phyloP scores from a whole-genome alignment of 37 sponge, comb jelly and placozoan genomes.

The Beroe ovata region DNA sequence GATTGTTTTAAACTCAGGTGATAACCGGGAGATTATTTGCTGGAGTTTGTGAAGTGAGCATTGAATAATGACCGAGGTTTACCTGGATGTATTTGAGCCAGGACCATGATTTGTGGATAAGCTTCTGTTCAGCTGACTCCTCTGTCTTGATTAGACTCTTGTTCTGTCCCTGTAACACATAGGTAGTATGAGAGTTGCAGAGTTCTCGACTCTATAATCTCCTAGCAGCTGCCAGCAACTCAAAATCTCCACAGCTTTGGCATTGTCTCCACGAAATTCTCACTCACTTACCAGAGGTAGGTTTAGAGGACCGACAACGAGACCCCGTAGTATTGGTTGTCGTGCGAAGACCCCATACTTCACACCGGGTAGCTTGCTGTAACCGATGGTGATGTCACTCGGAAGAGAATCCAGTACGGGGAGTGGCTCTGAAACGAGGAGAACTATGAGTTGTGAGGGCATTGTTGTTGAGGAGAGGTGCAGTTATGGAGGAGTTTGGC shows the following conservation, averaged over 20 bases:
- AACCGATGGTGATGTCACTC: conserved; percentile 26
- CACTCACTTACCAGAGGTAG: conserved; percentile 51
- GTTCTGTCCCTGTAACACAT: not conserved
- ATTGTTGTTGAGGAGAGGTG: no score
- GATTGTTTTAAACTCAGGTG: no score
- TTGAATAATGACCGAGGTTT: no score
- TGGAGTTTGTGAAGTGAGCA: no score
- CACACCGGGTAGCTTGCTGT: conserved; percentile 39
- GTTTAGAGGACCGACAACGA: conserved; percentile 64
- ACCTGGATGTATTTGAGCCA: conserved; percentile 61
- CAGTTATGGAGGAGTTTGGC: no score
- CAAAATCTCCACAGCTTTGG: no score
- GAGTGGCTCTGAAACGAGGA: conserved; percentile 19
- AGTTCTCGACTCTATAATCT: no score
- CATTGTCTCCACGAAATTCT: no score
- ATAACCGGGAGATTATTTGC: no score
- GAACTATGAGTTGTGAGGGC: no score
- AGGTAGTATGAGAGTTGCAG: no score
- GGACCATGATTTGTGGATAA: conserved; percentile 53
- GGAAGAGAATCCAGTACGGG: conserved; percentile 20
- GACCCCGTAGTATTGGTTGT: conserved; percentile 34
- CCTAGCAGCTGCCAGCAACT: no score
- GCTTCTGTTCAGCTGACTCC: not conserved
- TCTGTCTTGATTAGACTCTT: not conserved
- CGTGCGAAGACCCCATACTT: conserved; percentile 56